A percentile compares a stretch with the other conserved stretches of the same genome.
Evolutionary conservation across 2,797 vertebrate species (phyloP).

Genomic region (Intellagama lesueurii): DNA sequence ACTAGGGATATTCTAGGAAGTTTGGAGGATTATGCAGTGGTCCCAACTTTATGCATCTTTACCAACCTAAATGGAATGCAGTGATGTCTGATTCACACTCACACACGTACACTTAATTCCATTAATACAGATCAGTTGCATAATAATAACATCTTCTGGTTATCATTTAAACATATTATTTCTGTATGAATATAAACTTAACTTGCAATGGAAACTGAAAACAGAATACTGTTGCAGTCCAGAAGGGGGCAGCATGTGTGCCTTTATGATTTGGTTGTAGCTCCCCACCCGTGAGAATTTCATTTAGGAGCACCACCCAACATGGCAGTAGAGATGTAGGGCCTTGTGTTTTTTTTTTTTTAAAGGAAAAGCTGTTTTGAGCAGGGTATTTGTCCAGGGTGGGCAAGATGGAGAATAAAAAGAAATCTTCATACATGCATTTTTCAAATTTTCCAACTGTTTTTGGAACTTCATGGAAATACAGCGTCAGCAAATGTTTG

Average conservation of each 20-base stretch:
- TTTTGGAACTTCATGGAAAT: neutral
- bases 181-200: neutral
- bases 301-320: neutral
- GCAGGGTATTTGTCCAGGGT: neutral
- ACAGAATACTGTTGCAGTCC: neutral
- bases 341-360: neutral
- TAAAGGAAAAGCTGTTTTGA: neutral
- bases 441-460: neutral
- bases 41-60: neutral
- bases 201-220: neutral
- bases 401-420: neutral
- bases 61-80: neutral
- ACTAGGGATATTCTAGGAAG: neutral
- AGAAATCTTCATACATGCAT: neutral
- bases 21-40: no score
- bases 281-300: neutral
- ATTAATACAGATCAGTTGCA: no score
- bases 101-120: neutral
- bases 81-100: neutral
- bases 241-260: neutral
- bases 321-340: neutral
- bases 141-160: neutral
- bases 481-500: neutral
- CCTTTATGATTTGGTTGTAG: neutral
- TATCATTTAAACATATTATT: neutral